Percentiles rank a stretch among this genome's conserved stretches.
Conservation (phyloP, 2,797 vertebrate species). For the Pantherophis alleghaniensis region DNA sequence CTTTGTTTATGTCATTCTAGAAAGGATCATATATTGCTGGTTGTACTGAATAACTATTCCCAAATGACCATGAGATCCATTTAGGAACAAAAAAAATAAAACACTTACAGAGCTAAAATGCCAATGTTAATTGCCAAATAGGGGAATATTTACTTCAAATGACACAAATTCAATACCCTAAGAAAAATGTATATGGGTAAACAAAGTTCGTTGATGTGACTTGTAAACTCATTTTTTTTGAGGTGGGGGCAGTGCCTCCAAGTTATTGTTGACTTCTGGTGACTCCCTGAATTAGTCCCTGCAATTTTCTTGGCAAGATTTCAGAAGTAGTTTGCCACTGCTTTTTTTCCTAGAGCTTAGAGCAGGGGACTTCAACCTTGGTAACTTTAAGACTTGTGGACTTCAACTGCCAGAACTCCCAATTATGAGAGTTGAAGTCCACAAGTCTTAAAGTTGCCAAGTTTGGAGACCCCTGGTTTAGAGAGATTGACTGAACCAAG, state of each 20-base stretch:
- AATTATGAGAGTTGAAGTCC: too few relatives aligned
- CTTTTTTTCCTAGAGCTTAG: background rate
- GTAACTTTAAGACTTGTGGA: too few relatives aligned
- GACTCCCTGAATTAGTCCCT: background rate
- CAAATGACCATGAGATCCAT: background rate
- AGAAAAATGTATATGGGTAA: background rate
- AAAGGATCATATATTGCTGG: background rate
- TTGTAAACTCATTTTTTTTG: background rate
- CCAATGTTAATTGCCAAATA: background rate
- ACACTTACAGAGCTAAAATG: background rate
- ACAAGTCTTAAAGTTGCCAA: too few relatives aligned
- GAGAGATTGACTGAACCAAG: background rate
- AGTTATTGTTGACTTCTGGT: background rate
- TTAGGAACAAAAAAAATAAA: background rate
- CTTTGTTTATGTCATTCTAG: background rate
- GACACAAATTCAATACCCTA: background rate
- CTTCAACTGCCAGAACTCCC: too few relatives aligned
- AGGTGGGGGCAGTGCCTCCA: background rate
- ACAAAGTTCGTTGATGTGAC: background rate
- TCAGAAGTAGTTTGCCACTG: background rate
- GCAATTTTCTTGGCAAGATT: background rate
- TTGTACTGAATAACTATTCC: background rate
- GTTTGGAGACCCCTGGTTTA: background rate
- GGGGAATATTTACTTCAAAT: background rate
- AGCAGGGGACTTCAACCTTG: too few relatives aligned